Conservation (phyloP, 92 coral and sea anemone genomes). For the Porites cylindrica region DNA sequence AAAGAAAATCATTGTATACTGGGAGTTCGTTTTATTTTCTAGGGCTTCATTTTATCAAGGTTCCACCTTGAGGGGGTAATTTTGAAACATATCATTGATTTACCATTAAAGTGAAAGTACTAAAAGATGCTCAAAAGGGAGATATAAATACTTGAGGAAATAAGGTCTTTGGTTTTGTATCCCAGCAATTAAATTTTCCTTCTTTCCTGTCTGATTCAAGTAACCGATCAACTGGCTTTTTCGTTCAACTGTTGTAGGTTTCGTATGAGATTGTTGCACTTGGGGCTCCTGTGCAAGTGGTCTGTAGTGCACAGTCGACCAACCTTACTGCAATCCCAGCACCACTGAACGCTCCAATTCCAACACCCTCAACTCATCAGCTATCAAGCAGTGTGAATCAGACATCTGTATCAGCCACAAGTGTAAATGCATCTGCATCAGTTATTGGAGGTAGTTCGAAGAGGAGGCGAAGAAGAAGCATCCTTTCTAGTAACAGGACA, state of each 20-base stretch:
- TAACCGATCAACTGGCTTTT: background rate
- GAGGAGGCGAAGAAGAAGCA: conserved; percentile 21
- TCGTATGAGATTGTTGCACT: conserved; percentile 52
- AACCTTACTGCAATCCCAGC: conserved; percentile 21
- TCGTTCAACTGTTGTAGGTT: conserved; percentile 39
- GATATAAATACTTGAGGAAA: too few species aligned
- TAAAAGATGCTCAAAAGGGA: too few species aligned
- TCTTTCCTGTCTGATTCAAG: too few species aligned
- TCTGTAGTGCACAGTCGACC: conserved; percentile 72
- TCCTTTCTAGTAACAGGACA: conserved; percentile 11
- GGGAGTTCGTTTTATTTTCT: too few species aligned
- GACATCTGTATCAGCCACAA: conserved; percentile 20
- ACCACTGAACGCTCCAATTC: conserved; percentile 34
- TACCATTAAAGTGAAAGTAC: too few species aligned
- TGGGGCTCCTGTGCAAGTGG: conserved; percentile 60
- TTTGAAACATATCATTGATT: too few species aligned
- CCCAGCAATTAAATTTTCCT: too few species aligned
- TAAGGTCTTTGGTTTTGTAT: too few species aligned
- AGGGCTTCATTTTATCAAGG: too few species aligned
- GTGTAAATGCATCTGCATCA: conserved; percentile 31
- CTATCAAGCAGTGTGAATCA: conserved; percentile 1
- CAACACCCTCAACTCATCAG: conserved; percentile 38
- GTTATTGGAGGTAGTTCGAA: conserved; percentile 22
- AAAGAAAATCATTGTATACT: too few species aligned
- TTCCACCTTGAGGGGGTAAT: too few species aligned